These are phyloP conservation scores for Astreopora myriophthalma DNA, from an alignment of 64 coral and sea anemone species.

Conservation along the genomic window DNA sequence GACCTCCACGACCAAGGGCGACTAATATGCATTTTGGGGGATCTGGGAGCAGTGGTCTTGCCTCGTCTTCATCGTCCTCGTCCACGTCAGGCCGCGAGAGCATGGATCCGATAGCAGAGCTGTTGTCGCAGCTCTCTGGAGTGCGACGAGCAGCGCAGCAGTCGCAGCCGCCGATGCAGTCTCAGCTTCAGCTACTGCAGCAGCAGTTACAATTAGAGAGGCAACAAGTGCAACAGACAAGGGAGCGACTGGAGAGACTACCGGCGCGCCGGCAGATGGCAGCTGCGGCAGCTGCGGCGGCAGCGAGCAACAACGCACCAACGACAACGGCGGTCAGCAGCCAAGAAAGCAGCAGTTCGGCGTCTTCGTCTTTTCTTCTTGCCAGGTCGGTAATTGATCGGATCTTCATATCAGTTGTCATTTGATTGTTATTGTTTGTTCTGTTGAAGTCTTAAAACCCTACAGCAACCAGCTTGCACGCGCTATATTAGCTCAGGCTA, in stretches of 20 bases:
- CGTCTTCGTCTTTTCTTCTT: conserved; percentile 93
- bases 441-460: too few species aligned
- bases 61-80: conserved; percentile 58
- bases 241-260: conserved; percentile 89
- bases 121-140: conserved; percentile 91
- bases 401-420: too few species aligned
- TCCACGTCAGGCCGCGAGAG: conserved; percentile 77
- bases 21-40: conserved; percentile 87
- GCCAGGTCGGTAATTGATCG: conserved; percentile 69
- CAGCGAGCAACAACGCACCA: conserved; percentile 39
- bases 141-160: conserved; percentile 92
- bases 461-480: too few species aligned
- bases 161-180: conserved; percentile 92
- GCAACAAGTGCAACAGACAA: conserved; percentile 97
- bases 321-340: conserved; percentile 45
- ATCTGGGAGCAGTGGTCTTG: conserved; percentile 46
- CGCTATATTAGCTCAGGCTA: too few species aligned
- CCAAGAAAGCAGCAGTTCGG: conserved; percentile 74
- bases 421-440: not conserved
- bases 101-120: conserved; percentile 96
- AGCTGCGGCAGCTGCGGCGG: conserved; percentile 38
- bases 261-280: conserved; percentile 80
- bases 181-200: conserved; percentile 92
- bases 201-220: conserved; percentile 94
- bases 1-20: conserved; percentile 83